phyloP scores from a whole-genome alignment of 2,888 invertebrate species.

The Cetonia aurata region DNA sequence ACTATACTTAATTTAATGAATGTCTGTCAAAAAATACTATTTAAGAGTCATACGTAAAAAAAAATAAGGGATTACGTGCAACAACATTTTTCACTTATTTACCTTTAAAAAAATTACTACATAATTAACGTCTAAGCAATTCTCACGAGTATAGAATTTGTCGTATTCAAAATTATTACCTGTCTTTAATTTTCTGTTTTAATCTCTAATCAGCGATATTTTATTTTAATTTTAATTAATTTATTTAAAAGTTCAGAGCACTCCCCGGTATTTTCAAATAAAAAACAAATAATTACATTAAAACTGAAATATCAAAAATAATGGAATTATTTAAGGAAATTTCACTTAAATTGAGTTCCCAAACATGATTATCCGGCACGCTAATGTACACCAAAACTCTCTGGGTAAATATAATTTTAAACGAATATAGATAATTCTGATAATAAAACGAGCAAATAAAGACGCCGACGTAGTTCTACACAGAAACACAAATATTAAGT shows the following conservation, averaged over 20 bases:
- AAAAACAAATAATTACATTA: constrained; percentile 29
- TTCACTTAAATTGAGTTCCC: constrained; percentile 39
- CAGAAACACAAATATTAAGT: constrained; percentile 6
- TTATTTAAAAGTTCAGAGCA: constrained; percentile 16
- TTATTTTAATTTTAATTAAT: too few relatives aligned
- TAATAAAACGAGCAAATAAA: constrained; percentile 34
- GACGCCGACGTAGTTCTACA: neutral
- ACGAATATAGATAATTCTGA: constrained; percentile 23
- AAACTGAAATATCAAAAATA: constrained; percentile 35
- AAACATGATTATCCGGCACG: constrained; percentile 38
- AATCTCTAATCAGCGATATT: too few relatives aligned
- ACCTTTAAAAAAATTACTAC: too few relatives aligned
- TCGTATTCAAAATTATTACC: too few relatives aligned
- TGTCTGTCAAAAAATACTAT: too few relatives aligned
- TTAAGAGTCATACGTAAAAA: too few relatives aligned
- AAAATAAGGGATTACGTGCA: too few relatives aligned
- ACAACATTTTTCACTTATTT: too few relatives aligned
- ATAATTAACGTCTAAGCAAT: too few relatives aligned
- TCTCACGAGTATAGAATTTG: too few relatives aligned
- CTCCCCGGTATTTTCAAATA: constrained; percentile 19
- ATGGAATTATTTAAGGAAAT: constrained; percentile 42
- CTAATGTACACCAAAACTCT: constrained; percentile 32
- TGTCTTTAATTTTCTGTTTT: neutral
- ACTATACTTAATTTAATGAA: too few relatives aligned
- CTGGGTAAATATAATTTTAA: constrained; percentile 33